Conservation (phyloP, 2,888 invertebrate genomes). For the Mesorhabditis belari region DNA sequence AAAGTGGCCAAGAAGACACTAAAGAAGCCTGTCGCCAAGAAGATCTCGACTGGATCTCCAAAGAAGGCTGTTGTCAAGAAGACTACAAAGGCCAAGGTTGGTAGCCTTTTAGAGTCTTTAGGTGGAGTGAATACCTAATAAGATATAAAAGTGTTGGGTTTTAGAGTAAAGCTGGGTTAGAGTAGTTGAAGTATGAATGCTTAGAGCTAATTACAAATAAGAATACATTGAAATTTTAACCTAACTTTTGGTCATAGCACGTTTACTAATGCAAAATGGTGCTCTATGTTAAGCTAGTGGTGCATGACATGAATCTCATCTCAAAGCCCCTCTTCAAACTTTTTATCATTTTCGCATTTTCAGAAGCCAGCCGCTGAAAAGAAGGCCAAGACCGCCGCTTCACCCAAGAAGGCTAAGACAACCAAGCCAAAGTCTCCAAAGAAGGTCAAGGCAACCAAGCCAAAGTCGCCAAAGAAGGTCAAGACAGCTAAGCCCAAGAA, state of each 20-base stretch:
- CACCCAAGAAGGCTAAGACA: slow-evolving; percentile 3
- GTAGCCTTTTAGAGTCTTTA: too few relatives aligned
- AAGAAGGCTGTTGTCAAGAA: neutral
- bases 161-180: too few relatives aligned
- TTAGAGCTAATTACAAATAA: too few relatives aligned
- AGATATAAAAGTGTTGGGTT: too few relatives aligned
- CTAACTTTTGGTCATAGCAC: too few relatives aligned
- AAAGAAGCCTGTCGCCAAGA: neutral
- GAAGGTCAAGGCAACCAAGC: neutral
- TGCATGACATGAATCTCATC: neutral
- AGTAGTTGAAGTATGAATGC: too few relatives aligned
- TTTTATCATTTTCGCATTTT: neutral
- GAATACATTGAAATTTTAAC: too few relatives aligned
- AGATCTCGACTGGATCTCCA: neutral
- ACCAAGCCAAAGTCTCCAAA: neutral
- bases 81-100: neutral
- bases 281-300: too few relatives aligned
- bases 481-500: neutral
- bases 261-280: too few relatives aligned
- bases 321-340: neutral
- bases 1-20: neutral
- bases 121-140: too few relatives aligned
- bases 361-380: slow-evolving; percentile 2
- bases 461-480: neutral
- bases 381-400: slow-evolving; percentile 3